Percentiles rank a stretch among this genome's conserved stretches.
These are phyloP conservation scores for Drosophila rubida DNA, from an alignment of 2,888 invertebrate genomes.

Conservation along the genomic window DNA sequence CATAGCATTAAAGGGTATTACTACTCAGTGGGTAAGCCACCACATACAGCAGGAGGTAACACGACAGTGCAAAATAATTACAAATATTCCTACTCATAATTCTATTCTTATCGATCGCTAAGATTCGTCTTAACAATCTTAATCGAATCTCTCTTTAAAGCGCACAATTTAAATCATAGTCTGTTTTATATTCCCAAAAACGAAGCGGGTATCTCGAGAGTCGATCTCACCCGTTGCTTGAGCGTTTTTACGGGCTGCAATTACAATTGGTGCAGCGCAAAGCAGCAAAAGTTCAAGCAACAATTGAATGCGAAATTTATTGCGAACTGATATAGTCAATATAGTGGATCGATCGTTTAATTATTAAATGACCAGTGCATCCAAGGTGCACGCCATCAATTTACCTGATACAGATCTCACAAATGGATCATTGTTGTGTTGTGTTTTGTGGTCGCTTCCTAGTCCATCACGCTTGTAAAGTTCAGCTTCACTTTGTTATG, in stretches of 20 bases:
- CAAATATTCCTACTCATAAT: slow-evolving; percentile 1
- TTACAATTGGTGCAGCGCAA: slow-evolving; percentile 43
- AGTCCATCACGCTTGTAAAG: slow-evolving; percentile 41
- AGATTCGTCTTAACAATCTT: no score
- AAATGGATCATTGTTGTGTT: slow-evolving; percentile 68
- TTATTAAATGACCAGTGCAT: slow-evolving; percentile 51
- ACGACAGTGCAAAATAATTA: not conserved
- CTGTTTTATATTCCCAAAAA: no score
- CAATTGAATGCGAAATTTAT: slow-evolving; percentile 77
- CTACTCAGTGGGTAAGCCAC: no score
- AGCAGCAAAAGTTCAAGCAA: slow-evolving; percentile 58
- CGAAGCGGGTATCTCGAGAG: not conserved
- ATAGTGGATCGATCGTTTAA: slow-evolving; percentile 38
- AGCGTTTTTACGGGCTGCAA: slow-evolving; percentile 6
- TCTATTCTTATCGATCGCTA: no score
- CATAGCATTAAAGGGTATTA: not conserved
- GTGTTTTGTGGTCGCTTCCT: slow-evolving; percentile 58
- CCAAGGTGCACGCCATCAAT: slow-evolving; percentile 52
- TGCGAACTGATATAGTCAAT: slow-evolving; percentile 43
- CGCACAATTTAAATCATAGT: no score
- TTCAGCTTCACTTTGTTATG: slow-evolving; percentile 54
- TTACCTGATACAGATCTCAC: slow-evolving; percentile 50
- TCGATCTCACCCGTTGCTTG: not conserved
- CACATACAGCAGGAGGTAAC: not conserved
- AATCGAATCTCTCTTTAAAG: no score